Conservation (phyloP, 2,113 vertebrate species). For the Synodontis membranacea region DNA sequence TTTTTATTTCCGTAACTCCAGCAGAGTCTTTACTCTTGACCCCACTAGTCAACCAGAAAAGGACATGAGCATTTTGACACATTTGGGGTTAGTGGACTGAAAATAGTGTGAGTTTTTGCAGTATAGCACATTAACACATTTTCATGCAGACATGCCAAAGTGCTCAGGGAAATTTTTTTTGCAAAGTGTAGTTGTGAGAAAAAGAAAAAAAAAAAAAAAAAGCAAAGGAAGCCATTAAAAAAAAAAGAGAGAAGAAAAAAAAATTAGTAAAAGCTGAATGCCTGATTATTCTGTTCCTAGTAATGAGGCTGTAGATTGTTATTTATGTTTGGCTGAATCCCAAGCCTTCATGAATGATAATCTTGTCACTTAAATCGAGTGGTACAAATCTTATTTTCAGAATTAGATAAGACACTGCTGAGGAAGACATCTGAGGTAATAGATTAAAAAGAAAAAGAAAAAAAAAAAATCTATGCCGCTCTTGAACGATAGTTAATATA, state of each 20-base stretch:
- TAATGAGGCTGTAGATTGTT: conserved; percentile 39
- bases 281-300: conserved; percentile 23
- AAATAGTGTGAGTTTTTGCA: conserved; percentile 72
- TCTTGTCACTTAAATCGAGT: conserved; percentile 33
- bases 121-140: conserved; percentile 74
- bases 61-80: conserved; percentile 71
- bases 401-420: conserved; percentile 44
- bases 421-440: conserved; percentile 39
- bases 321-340: conserved; percentile 40
- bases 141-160: conserved; percentile 53
- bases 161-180: conserved; percentile 22
- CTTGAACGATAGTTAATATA: conserved; percentile 2
- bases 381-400: conserved; percentile 45
- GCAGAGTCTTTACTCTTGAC: conserved; percentile 60
- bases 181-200: not conserved
- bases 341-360: conserved; percentile 40
- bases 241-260: not conserved
- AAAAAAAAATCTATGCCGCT: not conserved
- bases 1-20: conserved; percentile 63
- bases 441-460: conserved; percentile 10
- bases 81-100: conserved; percentile 71
- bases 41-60: conserved; percentile 72
- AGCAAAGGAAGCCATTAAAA: not conserved
- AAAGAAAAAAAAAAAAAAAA: not conserved
- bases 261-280: not conserved